Percentiles rank a stretch among this genome's conserved stretches.
phyloP scores from a whole-genome alignment of 2,797 vertebrate species.

The Falco cherrug region DNA sequence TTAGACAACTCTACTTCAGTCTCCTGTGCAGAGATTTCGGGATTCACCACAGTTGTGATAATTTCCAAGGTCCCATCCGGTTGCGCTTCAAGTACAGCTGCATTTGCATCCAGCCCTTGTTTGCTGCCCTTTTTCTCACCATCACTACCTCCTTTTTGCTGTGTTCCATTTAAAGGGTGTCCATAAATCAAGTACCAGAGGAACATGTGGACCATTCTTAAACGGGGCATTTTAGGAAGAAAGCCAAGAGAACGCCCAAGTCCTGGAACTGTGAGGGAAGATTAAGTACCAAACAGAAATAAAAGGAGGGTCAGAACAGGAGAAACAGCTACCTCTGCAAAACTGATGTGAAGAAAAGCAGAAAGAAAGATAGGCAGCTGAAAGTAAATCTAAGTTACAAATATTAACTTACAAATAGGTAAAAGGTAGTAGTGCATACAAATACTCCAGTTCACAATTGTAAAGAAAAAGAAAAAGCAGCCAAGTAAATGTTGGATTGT shows the following conservation, averaged over 20 bases:
- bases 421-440: not conserved
- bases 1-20: conserved; percentile 59
- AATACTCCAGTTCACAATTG: not conserved
- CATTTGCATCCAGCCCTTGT: not conserved
- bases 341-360: not conserved
- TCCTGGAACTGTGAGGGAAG: conserved; percentile 83
- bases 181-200: conserved; percentile 93
- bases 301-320: not conserved
- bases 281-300: not conserved
- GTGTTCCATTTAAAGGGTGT: conserved; percentile 73
- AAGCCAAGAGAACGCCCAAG: conserved; percentile 89
- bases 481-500: not conserved
- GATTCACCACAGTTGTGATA: not conserved
- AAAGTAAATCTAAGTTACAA: not conserved
- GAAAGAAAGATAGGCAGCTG: not conserved
- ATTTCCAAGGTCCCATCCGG: conserved; percentile 27
- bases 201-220: conserved; percentile 86
- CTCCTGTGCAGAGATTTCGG: conserved; percentile 34
- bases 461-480: not conserved
- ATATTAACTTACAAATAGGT: not conserved
- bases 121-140: not conserved
- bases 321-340: not conserved
- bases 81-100: not conserved
- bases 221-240: conserved; percentile 95
- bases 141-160: not conserved